A percentile compares a stretch with the other conserved stretches of the same genome.
Evolutionary conservation across 1,140 invertebrate genomes (phyloP).

Genomic region (Paracyclopina nana): DNA sequence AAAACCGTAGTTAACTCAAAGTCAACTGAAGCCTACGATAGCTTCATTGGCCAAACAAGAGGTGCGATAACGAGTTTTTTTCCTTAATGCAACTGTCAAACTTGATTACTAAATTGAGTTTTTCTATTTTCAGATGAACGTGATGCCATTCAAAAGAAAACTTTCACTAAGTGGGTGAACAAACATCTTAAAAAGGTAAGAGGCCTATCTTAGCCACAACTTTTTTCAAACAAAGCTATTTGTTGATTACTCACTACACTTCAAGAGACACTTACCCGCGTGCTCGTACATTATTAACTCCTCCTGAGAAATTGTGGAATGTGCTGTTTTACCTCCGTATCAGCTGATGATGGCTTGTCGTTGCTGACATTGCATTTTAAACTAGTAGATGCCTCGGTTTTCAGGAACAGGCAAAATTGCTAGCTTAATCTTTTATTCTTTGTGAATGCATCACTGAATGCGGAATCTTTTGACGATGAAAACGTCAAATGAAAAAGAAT

Average conservation of each 20-base stretch:
- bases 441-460: no score
- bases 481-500: no score
- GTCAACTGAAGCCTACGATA: no score
- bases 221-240: not conserved
- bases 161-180: slow-evolving; percentile 99
- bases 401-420: not conserved
- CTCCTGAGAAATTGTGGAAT: no score
- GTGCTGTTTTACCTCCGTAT: no score
- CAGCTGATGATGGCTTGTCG: not conserved
- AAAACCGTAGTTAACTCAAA: no score
- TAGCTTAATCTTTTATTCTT: no score
- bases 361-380: not conserved
- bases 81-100: no score
- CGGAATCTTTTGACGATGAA: no score
- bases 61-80: not conserved
- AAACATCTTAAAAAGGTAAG: slow-evolving; percentile 98
- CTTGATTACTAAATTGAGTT: not conserved
- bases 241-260: not conserved
- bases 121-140: slow-evolving; percentile 69
- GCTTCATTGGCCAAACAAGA: no score
- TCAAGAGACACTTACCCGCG: not conserved
- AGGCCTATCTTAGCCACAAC: slow-evolving; percentile 1
- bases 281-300: not conserved
- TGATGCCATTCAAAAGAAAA: slow-evolving; percentile 99
- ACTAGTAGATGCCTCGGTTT: not conserved